Base-by-base conservation (phyloP, 2,888 invertebrate species). In the Latheticus oryzae region DNA sequence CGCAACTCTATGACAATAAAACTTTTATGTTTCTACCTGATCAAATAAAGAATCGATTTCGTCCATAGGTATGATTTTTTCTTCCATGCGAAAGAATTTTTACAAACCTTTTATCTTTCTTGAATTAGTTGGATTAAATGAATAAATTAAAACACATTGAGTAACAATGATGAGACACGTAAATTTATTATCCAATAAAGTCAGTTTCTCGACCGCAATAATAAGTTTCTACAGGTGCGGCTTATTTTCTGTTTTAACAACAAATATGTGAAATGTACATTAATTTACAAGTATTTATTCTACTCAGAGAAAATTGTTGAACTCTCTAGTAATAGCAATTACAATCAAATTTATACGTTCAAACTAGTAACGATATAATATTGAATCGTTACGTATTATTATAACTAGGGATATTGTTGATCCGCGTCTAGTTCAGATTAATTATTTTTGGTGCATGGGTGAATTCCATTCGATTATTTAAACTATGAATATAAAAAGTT, bases 201-300 rank as follows among this genome's bases (percentile, higher is more conserved):
- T n/a, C n/a, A n/a, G n/a, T n/a, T n/a, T n/a, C n/a, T n/a, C n/a
- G n/a, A n/a, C n/a, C n/a, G n/a, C n/a, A n/a, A n/a, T n/a, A n/a
- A n/a, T n/a, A n/a, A n/a, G n/a, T n/a, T n/a, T n/a, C n/a, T n/a
- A n/a, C n/a, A n/a, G n/a, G n/a, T n/a, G n/a, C n/a, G n/a, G n/a
- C n/a, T n/a, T n/a, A n/a, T n/a, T n/a, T n/a, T n/a, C n/a, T n/a
- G n/a, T n/a, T n/a, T n/a, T n/a, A n/a, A n/a, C n/a, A n/a, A n/a
- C n/a, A n/a, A n/a, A n/a, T n/a, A n/a, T n/a, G n/a, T n/a, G n/a
- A n/a, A n/a, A n/a, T n/a, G n/a, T n/a, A n/a, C n/a, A n/a, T n/a
- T n/a, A n/a, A n/a, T n/a, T n/a, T n/a, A n/a, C n/a, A n/a, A 38
- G 13, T 38, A 38, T 38, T 38, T 38, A 38, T 21, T 38, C 23